Evolutionary conservation across 2,113 vertebrate species (phyloP), one percentile per base, ranked within the genome.

Genomic region (Cochlearius cochlearius): DNA sequence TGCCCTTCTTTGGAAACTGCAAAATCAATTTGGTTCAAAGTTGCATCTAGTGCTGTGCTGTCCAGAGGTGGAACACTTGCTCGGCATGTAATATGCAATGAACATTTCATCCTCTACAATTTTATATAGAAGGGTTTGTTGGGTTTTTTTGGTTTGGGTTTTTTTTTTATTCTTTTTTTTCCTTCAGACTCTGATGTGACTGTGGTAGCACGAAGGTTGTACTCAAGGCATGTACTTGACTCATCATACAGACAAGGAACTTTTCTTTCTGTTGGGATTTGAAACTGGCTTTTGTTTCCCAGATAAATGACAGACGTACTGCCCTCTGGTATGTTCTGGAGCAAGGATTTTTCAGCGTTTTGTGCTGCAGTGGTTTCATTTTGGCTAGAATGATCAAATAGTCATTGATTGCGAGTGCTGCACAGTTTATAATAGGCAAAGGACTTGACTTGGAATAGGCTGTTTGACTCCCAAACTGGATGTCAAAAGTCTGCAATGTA

Each of bases 11-110:
- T 85, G 36, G 76, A 87, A 91, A 64, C 14, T 64, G 52, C 36
- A 94, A 69, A 84, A 86, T 89, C 73, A 81, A 1, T 91, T 87
- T 94, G 34, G 6, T 53, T 91, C 50, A 47, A 66, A 58, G 72
- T 74, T 81, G 29, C 9, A 16, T 38, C n/a, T 20, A 49, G 10
- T 59, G 26, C 50, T 88, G 32, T 47, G 34, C 30, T 81, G 29
- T 53, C 32, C 47, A 36, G 60, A 50, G 64, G 18, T 78, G 49
- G 68, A 86, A 32, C 12, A 12, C 55, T 60, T 49, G 32, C 26
- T 79, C 0, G 0, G 6, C 19, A 19, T 41, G 62, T 22, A 21
- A 43, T 32, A 19, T 29, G 5, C 18, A 59, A 15, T 25, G 14
- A 64, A 45, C 12, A 6, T 80, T 63, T 93, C 17, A 64, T 68